phyloP scores from a whole-genome alignment of 2,113 vertebrate genomes.

The Macrotus californicus region DNA sequence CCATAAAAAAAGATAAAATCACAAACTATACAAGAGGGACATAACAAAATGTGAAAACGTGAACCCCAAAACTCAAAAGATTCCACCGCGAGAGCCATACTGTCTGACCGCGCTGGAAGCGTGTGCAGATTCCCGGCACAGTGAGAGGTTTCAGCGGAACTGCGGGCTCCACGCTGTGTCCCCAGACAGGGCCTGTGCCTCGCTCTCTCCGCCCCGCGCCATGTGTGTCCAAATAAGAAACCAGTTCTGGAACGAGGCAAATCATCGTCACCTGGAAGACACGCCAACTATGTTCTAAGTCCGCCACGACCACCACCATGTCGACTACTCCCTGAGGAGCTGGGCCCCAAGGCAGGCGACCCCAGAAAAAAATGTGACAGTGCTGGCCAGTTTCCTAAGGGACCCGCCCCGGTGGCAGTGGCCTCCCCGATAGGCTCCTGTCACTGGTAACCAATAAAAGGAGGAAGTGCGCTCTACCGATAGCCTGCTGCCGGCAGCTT shows the following conservation, averaged over 20 bases:
- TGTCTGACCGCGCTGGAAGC: rapidly evolving
- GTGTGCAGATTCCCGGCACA: not conserved
- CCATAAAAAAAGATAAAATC: not conserved
- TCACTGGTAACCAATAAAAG: not conserved
- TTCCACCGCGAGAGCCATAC: not conserved
- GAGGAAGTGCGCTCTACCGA: not conserved
- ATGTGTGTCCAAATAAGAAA: not conserved
- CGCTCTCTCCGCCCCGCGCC: not conserved
- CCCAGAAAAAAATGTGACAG: not conserved
- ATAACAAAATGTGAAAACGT: not conserved
- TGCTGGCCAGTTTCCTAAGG: not conserved
- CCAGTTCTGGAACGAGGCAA: not conserved
- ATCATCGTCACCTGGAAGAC: not conserved
- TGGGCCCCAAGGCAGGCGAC: not conserved
- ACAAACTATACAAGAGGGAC: not conserved
- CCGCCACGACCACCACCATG: not conserved
- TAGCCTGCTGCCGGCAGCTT: not conserved
- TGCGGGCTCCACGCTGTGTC: not conserved
- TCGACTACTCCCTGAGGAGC: not conserved
- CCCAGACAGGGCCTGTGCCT: not conserved
- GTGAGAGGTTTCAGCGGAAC: not conserved
- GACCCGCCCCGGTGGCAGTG: not conserved
- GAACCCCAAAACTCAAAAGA: not conserved
- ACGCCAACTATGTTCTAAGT: not conserved
- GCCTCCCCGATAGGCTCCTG: not conserved